Base-by-base conservation (phyloP, 2,113 vertebrate genomes). In the Saccopteryx bilineata region DNA sequence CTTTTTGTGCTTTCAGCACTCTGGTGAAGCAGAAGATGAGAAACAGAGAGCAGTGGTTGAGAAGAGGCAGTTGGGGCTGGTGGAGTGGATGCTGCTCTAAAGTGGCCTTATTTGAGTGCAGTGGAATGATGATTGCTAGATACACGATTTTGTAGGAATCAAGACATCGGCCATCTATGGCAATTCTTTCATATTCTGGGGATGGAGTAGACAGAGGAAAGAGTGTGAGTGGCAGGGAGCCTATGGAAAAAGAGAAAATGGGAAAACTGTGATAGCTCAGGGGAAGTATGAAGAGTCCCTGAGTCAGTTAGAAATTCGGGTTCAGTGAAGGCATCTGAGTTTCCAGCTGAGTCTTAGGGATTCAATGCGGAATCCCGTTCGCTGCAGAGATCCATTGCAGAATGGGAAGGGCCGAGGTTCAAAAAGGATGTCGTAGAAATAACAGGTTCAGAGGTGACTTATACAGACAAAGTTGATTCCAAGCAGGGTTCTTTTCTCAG, bases 161-260 rank as follows among this genome's bases (percentile, higher is more conserved):
- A 56, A 14, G 17, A 39, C 1, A 23, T 2, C 2, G 0, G 10
- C 2, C 19, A 46, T 10, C 48, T 48, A 0, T 65, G 23, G 23
- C 58, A 87, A 5, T 11, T 33, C 84, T 68, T 39, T 24, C 65
- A 52, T 61, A 8, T 63, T 82, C 54, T 81, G 52, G 66, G 48
- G 3, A 26, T 39, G 15, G 4, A 10, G 17, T n/a, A 71, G 39
- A 56, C 23, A 65, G 50, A 61, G 23, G 13, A 61, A 71, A 7
- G 18, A 88, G 24, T n/a, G 5, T 60, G 58, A 14, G 18, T 48
- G 50, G 5, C 48, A 63, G 8, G 31, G 50, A 65, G 2, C 48
- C 33, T 18, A 5, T 5, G 4, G 52, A 58, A 76, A 94, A 86
- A 56, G 12, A 71, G 60, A 66, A 56, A 60, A 46, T 60, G 31